Conservation (phyloP, 2,888 invertebrate genomes). For the Aspidiotus destructor region DNA sequence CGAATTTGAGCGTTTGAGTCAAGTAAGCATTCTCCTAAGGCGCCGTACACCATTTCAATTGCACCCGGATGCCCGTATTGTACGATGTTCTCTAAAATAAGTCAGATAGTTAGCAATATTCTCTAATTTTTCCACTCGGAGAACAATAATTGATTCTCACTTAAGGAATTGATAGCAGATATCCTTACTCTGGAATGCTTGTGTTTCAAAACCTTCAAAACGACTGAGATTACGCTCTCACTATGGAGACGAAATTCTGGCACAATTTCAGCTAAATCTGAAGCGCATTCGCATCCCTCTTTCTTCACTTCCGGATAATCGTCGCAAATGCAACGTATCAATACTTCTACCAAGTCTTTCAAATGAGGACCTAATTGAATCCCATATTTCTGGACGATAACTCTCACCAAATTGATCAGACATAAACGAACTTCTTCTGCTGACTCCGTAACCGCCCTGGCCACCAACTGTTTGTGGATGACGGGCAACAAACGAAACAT, state of each 20-base stretch:
- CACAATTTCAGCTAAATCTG: constrained; percentile 52
- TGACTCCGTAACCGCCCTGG: constrained; percentile 58
- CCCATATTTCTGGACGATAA: constrained; percentile 56
- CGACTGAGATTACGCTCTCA: constrained; percentile 61
- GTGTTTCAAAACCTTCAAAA: constrained; percentile 63
- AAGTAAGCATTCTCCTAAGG: constrained; percentile 78
- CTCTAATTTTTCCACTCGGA: too few species aligned
- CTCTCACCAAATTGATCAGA: constrained; percentile 55
- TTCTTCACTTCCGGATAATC: constrained; percentile 71
- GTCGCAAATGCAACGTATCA: constrained; percentile 63
- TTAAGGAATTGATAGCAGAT: constrained; percentile 62
- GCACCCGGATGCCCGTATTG: constrained; percentile 61
- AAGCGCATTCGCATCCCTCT: constrained; percentile 62
- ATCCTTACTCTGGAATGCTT: constrained; percentile 73
- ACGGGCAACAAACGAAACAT: constrained; percentile 66
- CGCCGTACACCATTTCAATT: constrained; percentile 61
- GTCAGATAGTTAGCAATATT: background rate
- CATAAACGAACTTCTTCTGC: constrained; percentile 74
- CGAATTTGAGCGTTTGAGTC: constrained; percentile 73
- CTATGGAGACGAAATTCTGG: constrained; percentile 65
- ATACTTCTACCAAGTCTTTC: constrained; percentile 64
- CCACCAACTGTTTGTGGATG: constrained; percentile 65
- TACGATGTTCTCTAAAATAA: constrained; percentile 46
- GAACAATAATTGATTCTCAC: constrained; percentile 42
- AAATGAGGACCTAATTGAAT: constrained; percentile 56